These are phyloP conservation scores for Podocnemis expansa DNA, from an alignment of 2,113 vertebrate species.

Conservation along the genomic window DNA sequence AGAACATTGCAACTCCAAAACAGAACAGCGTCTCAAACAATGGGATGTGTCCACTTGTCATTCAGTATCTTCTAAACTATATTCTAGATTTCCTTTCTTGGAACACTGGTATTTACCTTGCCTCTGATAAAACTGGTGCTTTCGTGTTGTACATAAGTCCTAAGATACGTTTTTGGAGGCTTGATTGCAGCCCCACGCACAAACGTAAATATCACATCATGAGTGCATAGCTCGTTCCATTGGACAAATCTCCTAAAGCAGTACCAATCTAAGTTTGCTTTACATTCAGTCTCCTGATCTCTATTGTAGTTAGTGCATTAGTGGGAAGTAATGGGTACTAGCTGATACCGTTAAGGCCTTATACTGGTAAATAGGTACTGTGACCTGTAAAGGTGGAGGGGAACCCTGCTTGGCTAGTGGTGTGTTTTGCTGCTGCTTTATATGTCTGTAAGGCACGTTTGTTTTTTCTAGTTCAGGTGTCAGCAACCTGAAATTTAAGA, in stretches of 20 bases:
- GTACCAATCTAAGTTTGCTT: not conserved
- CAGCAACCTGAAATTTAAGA: too few species aligned
- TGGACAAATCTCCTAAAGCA: not conserved
- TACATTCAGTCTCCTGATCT: not conserved
- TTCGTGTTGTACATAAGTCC: not conserved
- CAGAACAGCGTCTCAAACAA: not conserved
- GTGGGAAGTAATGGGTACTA: not conserved
- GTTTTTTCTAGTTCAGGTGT: not conserved
- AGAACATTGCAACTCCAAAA: not conserved
- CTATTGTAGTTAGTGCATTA: not conserved
- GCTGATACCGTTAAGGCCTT: not conserved
- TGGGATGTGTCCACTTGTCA: not conserved
- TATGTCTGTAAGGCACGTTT: not conserved
- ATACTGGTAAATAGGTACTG: not conserved
- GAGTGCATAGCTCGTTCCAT: not conserved
- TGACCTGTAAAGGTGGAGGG: not conserved
- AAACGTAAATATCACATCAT: not conserved
- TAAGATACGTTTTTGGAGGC: not conserved
- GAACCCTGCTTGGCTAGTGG: not conserved
- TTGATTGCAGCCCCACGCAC: not conserved
- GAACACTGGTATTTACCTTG: not conserved
- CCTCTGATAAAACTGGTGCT: not conserved
- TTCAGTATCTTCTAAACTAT: not conserved
- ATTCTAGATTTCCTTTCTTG: not conserved
- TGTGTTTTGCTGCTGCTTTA: not conserved